Evolutionary conservation across 2,113 vertebrate species (phyloP).

Genomic region (Anguilla japonica): DNA sequence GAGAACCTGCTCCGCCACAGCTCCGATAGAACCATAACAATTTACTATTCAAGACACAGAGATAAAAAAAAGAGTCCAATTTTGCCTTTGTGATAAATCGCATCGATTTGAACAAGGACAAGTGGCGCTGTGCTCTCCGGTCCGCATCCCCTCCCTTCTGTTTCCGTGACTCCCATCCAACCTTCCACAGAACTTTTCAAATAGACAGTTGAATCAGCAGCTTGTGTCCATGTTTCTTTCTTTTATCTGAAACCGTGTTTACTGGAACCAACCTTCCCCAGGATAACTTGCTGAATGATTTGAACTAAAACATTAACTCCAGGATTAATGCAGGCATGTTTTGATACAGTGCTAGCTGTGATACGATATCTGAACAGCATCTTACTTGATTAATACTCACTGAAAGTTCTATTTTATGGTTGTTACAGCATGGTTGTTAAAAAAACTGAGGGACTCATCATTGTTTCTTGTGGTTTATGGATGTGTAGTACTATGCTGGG

Average conservation of each 20-base stretch:
- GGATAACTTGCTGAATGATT: background rate
- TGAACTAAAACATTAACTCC: background rate
- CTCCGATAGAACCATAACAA: background rate
- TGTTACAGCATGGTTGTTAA: background rate
- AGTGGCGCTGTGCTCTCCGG: background rate
- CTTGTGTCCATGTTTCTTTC: background rate
- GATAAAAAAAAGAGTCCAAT: background rate
- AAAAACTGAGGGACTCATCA: background rate
- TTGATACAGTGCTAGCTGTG: background rate
- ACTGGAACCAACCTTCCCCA: background rate
- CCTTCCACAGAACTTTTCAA: background rate
- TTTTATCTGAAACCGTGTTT: background rate
- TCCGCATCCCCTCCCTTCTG: background rate
- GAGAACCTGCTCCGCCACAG: background rate
- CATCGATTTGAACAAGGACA: constrained; percentile 7
- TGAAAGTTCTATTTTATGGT: background rate
- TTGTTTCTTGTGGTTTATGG: background rate
- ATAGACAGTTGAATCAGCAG: background rate
- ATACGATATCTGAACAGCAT: background rate
- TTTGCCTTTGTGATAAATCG: background rate
- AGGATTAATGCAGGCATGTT: background rate
- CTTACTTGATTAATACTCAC: background rate
- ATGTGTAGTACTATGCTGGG: no score
- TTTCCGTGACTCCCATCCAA: background rate
- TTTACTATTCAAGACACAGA: constrained; percentile 1